Conservation (phyloP, 2,797 vertebrate species). For the Chromis chromis region DNA sequence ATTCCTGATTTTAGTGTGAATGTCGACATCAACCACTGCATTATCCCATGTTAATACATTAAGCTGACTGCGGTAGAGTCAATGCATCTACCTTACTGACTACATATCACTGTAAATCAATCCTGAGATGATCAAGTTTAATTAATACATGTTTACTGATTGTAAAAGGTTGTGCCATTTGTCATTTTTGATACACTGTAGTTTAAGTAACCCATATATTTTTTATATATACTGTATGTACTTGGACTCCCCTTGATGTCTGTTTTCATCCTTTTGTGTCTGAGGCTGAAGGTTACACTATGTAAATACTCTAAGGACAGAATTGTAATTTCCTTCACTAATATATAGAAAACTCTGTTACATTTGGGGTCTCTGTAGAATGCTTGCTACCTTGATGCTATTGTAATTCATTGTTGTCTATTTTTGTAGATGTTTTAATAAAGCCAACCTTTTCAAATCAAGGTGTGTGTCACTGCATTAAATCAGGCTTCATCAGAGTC, state of each 20-base stretch:
- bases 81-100: slow-evolving; percentile 55
- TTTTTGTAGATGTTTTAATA: slow-evolving; percentile 90
- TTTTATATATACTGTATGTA: slow-evolving; percentile 76
- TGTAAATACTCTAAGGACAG: slow-evolving; percentile 91
- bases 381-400: slow-evolving; percentile 81
- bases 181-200: slow-evolving; percentile 86
- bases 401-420: slow-evolving; percentile 80
- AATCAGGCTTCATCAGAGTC: background rate
- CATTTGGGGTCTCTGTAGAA: slow-evolving; percentile 80
- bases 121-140: slow-evolving; percentile 49
- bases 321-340: slow-evolving; percentile 92
- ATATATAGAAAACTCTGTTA: slow-evolving; percentile 86
- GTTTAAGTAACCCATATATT: slow-evolving; percentile 78
- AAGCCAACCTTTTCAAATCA: slow-evolving; percentile 84
- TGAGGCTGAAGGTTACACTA: slow-evolving; percentile 80
- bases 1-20: slow-evolving; percentile 41
- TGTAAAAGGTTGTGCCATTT: slow-evolving; percentile 69
- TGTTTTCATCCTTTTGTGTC: slow-evolving; percentile 76
- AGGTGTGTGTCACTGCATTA: background rate
- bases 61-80: slow-evolving; percentile 57
- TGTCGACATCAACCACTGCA: slow-evolving; percentile 33
- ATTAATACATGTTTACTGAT: slow-evolving; percentile 61
- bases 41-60: slow-evolving; percentile 38
- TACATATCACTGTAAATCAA: slow-evolving; percentile 64
- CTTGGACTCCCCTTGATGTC: slow-evolving; percentile 68